Base-by-base conservation (phyloP, 1,140 invertebrate species). In the Bombus consobrinus region DNA sequence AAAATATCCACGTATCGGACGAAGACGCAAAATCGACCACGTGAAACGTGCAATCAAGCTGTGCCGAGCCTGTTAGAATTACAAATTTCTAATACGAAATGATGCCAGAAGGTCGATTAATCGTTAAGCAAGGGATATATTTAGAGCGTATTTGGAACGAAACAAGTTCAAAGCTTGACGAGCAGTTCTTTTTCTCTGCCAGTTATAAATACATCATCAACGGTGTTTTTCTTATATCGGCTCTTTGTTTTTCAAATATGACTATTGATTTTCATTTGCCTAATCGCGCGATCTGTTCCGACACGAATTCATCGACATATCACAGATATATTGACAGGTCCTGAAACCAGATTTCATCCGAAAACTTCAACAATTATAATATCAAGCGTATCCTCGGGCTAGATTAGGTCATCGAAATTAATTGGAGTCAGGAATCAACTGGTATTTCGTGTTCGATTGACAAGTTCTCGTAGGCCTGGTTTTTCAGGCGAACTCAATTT, bases 401-500 rank as follows among this genome's bases (percentile, higher is more conserved):
- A 25, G 47, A 73, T 73, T 73, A 73, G 9, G 2, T 13, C 39
- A 12, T 73, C 32, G 28, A 32, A 73, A 76, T 76, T 76, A 59
- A 59, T 76, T 59, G 34, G 34, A 59, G 6, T 3, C 5, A 59
- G 34, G 8, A 76, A 76, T 37, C 47, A 28, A 18, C 10, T 34
- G 32, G 13, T 13, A 39, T 37, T 34, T 43, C 72, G n/a, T 43
- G 32, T 28, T 34, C 25, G 34, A 18, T 25, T 25, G 32, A 37
- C 59, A 22, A 37, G 34, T 68, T 15, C 32, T 68, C 32, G n/a
- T 13, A 34, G 18, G 4, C 22, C 43, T 47, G 32, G n/a, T 82
- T 75, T 82, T 82, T 82, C 57, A 37, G n/a, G 25, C 59, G n/a
- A 73, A 73, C n/a, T 43, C 79, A 73, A 81, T 81, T 81, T 73